phyloP scores from a whole-genome alignment of 2,113 vertebrate genomes.

The Hydrolagus affinis region DNA sequence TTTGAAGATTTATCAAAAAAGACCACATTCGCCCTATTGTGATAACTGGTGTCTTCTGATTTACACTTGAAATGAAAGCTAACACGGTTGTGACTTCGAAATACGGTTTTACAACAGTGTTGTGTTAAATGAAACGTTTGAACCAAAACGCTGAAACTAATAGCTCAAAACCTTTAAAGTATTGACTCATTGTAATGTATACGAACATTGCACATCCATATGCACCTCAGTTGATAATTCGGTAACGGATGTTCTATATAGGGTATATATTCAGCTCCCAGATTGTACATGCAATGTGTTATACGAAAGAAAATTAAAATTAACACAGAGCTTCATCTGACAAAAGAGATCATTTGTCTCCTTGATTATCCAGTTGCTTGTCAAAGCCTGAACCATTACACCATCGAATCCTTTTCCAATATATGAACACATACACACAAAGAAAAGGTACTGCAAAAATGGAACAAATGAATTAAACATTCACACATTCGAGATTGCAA shows the following conservation, averaged over 20 bases:
- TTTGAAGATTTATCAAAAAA: background rate
- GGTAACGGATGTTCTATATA: conserved; percentile 23
- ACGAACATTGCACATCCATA: background rate
- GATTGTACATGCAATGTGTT: conserved; percentile 54
- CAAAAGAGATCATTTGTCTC: conserved; percentile 99
- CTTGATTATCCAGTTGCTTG: conserved; percentile 99
- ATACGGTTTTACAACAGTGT: background rate
- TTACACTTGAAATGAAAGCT: background rate
- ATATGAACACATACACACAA: conserved; percentile 71
- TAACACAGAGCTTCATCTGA: conserved; percentile 88
- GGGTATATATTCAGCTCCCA: conserved; percentile 71
- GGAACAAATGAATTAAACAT: background rate
- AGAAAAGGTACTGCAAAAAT: conserved; percentile 29
- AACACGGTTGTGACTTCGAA: background rate
- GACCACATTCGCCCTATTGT: background rate
- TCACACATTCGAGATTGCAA: background rate
- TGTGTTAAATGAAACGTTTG: background rate
- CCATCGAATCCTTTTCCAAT: conserved; percentile 80
- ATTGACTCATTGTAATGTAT: background rate
- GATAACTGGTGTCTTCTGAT: background rate
- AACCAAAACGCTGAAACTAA: background rate
- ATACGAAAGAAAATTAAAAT: conserved; percentile 97
- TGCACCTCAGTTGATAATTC: background rate
- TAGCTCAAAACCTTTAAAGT: background rate
- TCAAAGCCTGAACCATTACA: conserved; percentile 97